These are phyloP conservation scores for Saccostrea echinata DNA, from an alignment of 1,140 invertebrate species.

Conservation along the genomic window DNA sequence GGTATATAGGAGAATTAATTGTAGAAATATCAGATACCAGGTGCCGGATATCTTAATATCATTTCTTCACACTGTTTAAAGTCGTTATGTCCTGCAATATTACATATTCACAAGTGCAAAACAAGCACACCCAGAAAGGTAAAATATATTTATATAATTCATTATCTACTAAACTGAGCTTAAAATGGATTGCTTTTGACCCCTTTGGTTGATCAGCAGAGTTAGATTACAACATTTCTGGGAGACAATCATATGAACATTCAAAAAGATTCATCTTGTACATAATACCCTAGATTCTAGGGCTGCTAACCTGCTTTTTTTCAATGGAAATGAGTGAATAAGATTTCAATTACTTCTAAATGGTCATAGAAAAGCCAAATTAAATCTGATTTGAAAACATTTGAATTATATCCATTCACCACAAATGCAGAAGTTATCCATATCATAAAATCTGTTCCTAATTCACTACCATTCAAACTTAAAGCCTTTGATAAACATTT, in stretches of 20 bases:
- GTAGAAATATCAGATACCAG: not conserved
- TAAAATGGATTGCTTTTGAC: not conserved
- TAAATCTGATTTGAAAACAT: conserved; percentile 7
- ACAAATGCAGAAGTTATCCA: not conserved
- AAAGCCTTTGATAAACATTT: not conserved
- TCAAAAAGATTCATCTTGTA: not conserved
- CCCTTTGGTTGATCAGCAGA: not conserved
- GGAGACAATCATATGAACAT: not conserved
- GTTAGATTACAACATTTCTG: not conserved
- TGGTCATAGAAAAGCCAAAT: not conserved
- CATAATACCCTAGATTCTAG: not conserved
- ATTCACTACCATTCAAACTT: not conserved
- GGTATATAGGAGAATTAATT: not conserved
- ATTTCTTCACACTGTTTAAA: not conserved
- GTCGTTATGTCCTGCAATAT: conserved; percentile 16
- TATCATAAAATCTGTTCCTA: conserved; percentile 8
- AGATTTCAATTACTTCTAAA: not conserved
- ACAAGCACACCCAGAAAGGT: not conserved
- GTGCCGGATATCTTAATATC: not conserved
- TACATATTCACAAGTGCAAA: conserved; percentile 13
- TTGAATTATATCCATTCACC: conserved; percentile 9
- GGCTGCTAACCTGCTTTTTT: not conserved
- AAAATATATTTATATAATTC: not conserved
- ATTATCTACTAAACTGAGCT: not conserved
- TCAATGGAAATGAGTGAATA: not conserved